Conservation (phyloP, 2,113 vertebrate genomes). For the Myodes glareolus region DNA sequence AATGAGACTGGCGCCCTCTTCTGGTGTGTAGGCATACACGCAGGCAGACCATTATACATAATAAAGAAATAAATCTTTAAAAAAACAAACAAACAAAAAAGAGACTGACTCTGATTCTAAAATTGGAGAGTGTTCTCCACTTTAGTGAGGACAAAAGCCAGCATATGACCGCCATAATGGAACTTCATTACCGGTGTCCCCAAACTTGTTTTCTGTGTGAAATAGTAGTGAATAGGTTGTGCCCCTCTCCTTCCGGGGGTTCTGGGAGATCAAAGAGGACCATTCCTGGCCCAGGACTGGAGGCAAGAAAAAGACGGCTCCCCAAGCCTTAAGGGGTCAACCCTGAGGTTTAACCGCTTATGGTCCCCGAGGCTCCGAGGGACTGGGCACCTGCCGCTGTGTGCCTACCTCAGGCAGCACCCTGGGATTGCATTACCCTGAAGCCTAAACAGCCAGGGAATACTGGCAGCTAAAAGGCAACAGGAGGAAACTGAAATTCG, state of each 20-base stretch:
- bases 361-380: neutral
- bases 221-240: neutral
- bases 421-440: neutral
- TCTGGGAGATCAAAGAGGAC: neutral
- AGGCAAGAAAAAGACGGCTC: neutral
- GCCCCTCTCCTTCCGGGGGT: neutral
- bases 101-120: neutral
- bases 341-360: neutral
- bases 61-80: neutral
- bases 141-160: neutral
- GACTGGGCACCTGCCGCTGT: constrained; percentile 40
- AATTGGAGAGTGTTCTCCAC: neutral
- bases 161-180: neutral
- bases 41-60: too few species aligned
- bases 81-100: neutral
- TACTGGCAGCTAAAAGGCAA: constrained; percentile 38
- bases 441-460: neutral
- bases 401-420: neutral
- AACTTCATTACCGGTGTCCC: neutral
- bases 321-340: neutral
- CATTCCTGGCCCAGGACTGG: neutral
- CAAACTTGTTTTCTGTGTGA: too few species aligned
- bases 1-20: too few species aligned
- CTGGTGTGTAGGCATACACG: too few species aligned
- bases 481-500: neutral